Conservation (phyloP, 1,140 invertebrate genomes). For the Solenopsis fugax region DNA sequence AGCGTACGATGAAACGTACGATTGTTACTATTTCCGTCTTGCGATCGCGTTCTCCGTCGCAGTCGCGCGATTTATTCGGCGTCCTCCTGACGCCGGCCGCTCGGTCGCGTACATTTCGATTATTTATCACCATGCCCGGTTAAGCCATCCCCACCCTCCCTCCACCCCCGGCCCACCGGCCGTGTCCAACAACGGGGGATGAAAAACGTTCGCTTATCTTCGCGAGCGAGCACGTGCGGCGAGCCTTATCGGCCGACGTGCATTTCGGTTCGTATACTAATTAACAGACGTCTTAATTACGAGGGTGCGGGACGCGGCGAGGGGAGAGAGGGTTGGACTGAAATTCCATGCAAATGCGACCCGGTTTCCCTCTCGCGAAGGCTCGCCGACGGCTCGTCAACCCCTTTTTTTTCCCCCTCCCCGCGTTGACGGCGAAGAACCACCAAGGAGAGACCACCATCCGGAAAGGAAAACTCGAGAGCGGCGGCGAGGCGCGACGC, state of each 20-base stretch:
- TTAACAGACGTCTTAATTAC: conserved; percentile 81
- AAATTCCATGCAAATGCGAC: conserved; percentile 78
- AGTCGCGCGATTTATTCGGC: conserved; percentile 52
- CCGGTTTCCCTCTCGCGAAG: conserved; percentile 22
- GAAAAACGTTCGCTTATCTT: conserved; percentile 37
- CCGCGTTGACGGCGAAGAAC: not conserved
- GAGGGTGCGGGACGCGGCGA: conserved; percentile 56
- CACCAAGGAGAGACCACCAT: not conserved
- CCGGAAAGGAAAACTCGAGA: conserved; percentile 26
- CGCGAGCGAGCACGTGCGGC: conserved; percentile 46
- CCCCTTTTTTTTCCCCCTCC: conserved; percentile 13
- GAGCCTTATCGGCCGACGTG: conserved; percentile 28
- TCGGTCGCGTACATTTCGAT: conserved; percentile 39
- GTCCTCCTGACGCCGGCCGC: conserved; percentile 13
- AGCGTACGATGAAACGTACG: conserved; percentile 44
- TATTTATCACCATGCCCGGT: conserved; percentile 54
- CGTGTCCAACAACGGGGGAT: not conserved
- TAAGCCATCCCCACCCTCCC: not conserved
- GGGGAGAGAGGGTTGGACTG: conserved; percentile 43
- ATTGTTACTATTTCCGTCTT: conserved; percentile 61
- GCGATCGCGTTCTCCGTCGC: conserved; percentile 34
- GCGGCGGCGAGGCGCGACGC: not conserved
- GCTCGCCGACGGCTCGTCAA: not conserved
- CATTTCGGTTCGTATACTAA: conserved; percentile 63
- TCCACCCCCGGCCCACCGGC: not conserved